Conservation (phyloP, 1,140 invertebrate species). For the Lutraria rhynchaena region DNA sequence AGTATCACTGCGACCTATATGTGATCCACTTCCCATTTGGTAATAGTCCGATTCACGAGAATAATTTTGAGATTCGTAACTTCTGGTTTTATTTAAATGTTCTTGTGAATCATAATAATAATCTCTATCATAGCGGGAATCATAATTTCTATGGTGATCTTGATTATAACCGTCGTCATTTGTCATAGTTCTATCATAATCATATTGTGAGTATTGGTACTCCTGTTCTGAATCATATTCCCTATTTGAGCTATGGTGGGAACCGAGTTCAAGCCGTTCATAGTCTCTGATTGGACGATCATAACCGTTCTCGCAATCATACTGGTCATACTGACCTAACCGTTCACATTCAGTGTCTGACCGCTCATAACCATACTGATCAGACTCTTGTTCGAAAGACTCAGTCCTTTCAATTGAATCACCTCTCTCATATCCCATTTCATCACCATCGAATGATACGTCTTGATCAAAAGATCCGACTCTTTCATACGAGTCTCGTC, state of each 20-base stretch:
- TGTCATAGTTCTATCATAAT: slow-evolving; percentile 40
- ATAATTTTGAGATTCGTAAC: slow-evolving; percentile 41
- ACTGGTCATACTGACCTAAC: slow-evolving; percentile 17
- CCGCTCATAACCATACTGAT: slow-evolving; percentile 46
- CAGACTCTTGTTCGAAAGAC: slow-evolving; percentile 46
- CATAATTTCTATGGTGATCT: slow-evolving; percentile 55
- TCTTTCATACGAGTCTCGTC: slow-evolving; percentile 66
- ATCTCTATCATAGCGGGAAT: slow-evolving; percentile 67
- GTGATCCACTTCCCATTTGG: slow-evolving; percentile 70
- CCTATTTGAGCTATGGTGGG: slow-evolving; percentile 51
- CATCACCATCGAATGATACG: slow-evolving; percentile 71
- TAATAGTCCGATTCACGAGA: slow-evolving; percentile 60
- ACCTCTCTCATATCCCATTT: slow-evolving; percentile 43
- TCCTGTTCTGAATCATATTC: slow-evolving; percentile 53
- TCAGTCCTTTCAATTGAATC: slow-evolving; percentile 56
- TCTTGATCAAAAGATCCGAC: slow-evolving; percentile 65
- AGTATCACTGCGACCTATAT: slow-evolving; percentile 81
- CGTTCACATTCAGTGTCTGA: slow-evolving; percentile 51
- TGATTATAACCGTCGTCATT: slow-evolving; percentile 46
- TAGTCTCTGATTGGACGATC: slow-evolving; percentile 42
- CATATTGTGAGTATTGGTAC: slow-evolving; percentile 27
- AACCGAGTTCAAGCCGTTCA: slow-evolving; percentile 26
- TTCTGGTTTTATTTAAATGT: slow-evolving; percentile 44
- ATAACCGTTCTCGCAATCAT: slow-evolving; percentile 21
- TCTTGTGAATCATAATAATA: slow-evolving; percentile 63